These are phyloP conservation scores for Cyprinella venusta DNA, from an alignment of 2,797 vertebrate genomes.

Conservation along the genomic window DNA sequence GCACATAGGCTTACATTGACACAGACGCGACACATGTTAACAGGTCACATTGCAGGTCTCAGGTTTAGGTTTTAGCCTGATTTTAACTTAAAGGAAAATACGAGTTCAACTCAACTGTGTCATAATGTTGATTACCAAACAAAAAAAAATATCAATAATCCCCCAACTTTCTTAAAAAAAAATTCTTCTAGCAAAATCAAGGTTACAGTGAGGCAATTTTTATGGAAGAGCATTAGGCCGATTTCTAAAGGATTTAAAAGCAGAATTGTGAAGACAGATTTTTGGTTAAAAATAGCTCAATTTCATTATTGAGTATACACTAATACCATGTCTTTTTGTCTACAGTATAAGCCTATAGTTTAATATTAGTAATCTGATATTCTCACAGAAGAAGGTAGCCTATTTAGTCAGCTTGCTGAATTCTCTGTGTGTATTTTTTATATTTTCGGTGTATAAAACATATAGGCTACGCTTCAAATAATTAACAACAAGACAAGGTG, in stretches of 20 bases:
- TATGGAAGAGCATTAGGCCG: not conserved
- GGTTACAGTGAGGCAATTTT: not conserved
- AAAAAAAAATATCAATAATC: not conserved
- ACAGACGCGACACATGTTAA: slow-evolving; percentile 77
- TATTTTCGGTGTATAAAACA: too few species aligned
- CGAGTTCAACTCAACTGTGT: not conserved
- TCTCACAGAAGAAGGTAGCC: not conserved
- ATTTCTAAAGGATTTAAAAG: not conserved
- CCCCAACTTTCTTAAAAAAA: not conserved
- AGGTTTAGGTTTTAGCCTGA: not conserved
- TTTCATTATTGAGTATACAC: not conserved
- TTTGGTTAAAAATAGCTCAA: not conserved
- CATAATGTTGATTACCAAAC: not conserved
- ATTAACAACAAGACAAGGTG: too few species aligned
- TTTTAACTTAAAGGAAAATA: not conserved
- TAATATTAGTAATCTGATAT: not conserved
- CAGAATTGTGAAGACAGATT: not conserved
- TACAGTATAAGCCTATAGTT: not conserved
- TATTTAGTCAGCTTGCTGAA: too few species aligned
- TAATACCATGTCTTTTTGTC: not conserved
- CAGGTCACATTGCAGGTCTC: slow-evolving; percentile 58
- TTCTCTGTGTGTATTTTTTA: too few species aligned
- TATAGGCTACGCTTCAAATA: too few species aligned
- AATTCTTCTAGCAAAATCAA: not conserved
- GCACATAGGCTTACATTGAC: slow-evolving; percentile 9